phyloP scores from a whole-genome alignment of 2,888 invertebrate genomes.

The Caenorhabditis sinica region DNA sequence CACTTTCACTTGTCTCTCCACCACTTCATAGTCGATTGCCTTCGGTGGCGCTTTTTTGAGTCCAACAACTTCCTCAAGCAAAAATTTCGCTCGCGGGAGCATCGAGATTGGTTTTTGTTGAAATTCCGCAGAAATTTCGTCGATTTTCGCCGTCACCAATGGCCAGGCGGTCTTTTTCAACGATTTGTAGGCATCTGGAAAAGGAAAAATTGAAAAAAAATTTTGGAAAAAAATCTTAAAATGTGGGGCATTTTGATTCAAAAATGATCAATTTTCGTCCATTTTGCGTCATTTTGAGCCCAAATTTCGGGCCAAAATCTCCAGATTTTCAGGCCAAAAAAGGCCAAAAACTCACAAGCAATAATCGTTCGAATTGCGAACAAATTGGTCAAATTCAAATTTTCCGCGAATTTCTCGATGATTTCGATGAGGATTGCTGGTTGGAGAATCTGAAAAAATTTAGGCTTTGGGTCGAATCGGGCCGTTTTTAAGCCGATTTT shows the following conservation, averaged over 20 bases:
- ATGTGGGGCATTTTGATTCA: background rate
- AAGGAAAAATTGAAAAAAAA: background rate
- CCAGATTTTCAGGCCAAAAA: background rate
- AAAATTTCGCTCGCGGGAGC: constrained; percentile 67
- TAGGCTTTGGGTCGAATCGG: too few relatives aligned
- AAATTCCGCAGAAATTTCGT: constrained; percentile 37
- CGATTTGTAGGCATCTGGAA: constrained; percentile 83
- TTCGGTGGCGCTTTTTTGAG: constrained; percentile 67
- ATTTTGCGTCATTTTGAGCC: too few relatives aligned
- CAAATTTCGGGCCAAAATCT: too few relatives aligned
- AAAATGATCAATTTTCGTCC: too few relatives aligned
- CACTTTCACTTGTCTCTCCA: constrained; percentile 68
- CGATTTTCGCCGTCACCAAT: constrained; percentile 56
- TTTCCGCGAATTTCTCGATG: constrained; percentile 54
- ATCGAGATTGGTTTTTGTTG: constrained; percentile 56
- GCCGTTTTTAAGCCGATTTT: too few relatives aligned
- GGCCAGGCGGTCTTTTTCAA: constrained; percentile 67
- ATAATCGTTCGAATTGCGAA: constrained; percentile 60
- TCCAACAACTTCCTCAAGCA: constrained; percentile 62
- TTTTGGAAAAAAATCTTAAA: too few relatives aligned
- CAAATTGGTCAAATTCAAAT: constrained; percentile 65
- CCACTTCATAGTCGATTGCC: constrained; percentile 61
- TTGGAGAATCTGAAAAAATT: constrained; percentile 61
- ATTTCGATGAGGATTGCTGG: constrained; percentile 65
- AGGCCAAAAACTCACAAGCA: too few relatives aligned